Percentiles rank a stretch among this genome's conserved stretches.
These are phyloP conservation scores for Luffia ferchaultella DNA, from an alignment of 2,888 invertebrate genomes.

Conservation along the genomic window DNA sequence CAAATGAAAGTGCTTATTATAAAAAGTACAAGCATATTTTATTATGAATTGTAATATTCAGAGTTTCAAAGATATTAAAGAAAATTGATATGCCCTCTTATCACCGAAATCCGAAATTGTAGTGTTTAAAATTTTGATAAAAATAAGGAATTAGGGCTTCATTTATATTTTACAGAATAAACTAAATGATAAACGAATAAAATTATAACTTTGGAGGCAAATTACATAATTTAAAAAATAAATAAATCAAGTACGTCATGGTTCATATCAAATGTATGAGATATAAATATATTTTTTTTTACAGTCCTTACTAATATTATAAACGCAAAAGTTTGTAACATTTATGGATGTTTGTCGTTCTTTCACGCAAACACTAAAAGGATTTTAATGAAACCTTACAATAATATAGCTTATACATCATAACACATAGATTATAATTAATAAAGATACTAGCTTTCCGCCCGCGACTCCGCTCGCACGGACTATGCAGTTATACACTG, in stretches of 20 bases:
- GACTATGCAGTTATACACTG: too few species aligned
- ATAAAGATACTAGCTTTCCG: neutral
- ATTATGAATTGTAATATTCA: too few species aligned
- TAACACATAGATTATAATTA: neutral
- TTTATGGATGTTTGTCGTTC: neutral
- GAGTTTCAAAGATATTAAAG: too few species aligned
- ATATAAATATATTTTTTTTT: neutral
- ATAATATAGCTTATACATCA: neutral
- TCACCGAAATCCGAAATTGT: too few species aligned
- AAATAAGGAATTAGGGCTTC: neutral
- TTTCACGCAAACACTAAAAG: neutral
- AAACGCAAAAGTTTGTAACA: neutral
- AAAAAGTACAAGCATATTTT: too few species aligned
- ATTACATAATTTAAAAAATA: neutral
- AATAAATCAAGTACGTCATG: neutral
- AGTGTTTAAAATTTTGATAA: neutral
- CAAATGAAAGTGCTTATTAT: too few species aligned
- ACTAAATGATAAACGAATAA: neutral
- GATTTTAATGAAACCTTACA: neutral
- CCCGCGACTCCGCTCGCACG: too few species aligned
- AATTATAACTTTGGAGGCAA: neutral
- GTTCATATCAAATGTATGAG: neutral
- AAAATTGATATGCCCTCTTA: too few species aligned
- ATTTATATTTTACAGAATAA: neutral
- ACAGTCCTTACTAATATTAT: neutral